Percentiles rank a stretch among this genome's conserved stretches.
These are phyloP conservation scores for Epizoanthus scotinus DNA, from an alignment of 92 coral and sea anemone genomes.

Conservation along the genomic window DNA sequence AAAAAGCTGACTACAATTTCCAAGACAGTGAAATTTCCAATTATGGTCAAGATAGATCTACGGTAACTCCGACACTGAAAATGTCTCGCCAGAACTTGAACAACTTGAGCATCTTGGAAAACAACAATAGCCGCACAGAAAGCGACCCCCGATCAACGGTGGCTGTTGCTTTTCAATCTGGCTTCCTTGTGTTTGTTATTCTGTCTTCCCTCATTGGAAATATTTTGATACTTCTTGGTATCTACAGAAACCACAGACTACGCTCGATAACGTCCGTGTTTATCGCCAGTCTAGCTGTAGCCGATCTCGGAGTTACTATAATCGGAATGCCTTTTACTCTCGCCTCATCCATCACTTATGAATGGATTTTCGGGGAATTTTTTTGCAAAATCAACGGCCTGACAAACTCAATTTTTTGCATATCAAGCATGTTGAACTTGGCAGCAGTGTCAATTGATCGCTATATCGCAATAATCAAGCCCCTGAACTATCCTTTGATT, in stretches of 20 bases:
- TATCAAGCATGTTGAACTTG: constrained; percentile 81
- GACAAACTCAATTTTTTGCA: constrained; percentile 77
- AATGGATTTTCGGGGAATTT: constrained; percentile 72
- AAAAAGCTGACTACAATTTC: background rate
- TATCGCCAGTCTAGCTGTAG: constrained; percentile 84
- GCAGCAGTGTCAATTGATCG: constrained; percentile 89
- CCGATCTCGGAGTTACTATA: constrained; percentile 76
- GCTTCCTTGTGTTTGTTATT: constrained; percentile 61
- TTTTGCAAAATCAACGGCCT: constrained; percentile 85
- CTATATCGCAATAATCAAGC: constrained; percentile 82
- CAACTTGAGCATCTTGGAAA: background rate
- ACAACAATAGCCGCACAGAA: background rate
- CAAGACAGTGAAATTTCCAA: background rate
- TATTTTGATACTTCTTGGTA: constrained; percentile 74
- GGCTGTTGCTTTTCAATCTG: constrained; percentile 72
- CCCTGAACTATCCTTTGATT: constrained; percentile 69
- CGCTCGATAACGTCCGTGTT: constrained; percentile 75
- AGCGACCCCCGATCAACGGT: constrained; percentile 59
- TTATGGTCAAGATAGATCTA: background rate
- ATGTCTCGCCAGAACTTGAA: background rate
- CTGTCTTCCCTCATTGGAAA: constrained; percentile 80
- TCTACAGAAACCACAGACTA: constrained; percentile 65
- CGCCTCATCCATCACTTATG: constrained; percentile 74
- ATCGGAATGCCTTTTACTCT: constrained; percentile 87
- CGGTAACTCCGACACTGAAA: background rate